These are phyloP conservation scores for Lanius ludovicianus DNA, from an alignment of 2,113 vertebrate genomes.

Conservation along the genomic window DNA sequence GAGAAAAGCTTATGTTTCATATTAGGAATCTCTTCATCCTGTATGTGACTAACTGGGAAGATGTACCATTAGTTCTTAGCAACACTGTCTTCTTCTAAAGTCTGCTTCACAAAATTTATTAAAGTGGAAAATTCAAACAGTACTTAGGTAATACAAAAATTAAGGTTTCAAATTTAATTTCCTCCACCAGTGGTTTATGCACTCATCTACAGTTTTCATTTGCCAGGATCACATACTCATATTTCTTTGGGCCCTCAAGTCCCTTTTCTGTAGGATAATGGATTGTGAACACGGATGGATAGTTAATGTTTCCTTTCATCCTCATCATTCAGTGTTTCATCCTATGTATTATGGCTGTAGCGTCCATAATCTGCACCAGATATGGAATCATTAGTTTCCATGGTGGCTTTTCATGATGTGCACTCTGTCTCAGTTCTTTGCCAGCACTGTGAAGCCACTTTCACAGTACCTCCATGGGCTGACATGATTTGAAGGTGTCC, in stretches of 20 bases:
- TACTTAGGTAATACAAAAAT: not conserved
- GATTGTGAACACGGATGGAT: not conserved
- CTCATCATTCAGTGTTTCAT: not conserved
- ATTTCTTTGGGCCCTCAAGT: not conserved
- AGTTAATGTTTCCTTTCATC: slow-evolving; percentile 3
- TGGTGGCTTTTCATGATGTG: not conserved
- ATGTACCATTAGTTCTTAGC: not conserved
- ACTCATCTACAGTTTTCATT: not conserved
- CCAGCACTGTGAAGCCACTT: not conserved
- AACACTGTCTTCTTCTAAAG: not conserved
- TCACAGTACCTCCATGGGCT: not conserved
- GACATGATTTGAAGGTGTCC: not conserved
- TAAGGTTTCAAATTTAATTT: not conserved
- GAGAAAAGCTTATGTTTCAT: not conserved
- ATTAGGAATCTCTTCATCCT: not conserved
- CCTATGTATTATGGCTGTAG: not conserved
- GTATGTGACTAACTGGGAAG: not conserved
- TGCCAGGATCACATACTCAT: not conserved
- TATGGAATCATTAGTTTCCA: not conserved
- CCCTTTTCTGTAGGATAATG: not conserved
- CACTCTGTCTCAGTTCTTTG: not conserved
- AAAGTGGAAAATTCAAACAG: not conserved
- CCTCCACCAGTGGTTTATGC: not conserved
- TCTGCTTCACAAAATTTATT: not conserved
- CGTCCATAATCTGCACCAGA: not conserved